Evolutionary conservation across 2,888 invertebrate species (phyloP), one percentile per base, ranked within the genome.

Genomic region (Dinocampus coccinellae): DNA sequence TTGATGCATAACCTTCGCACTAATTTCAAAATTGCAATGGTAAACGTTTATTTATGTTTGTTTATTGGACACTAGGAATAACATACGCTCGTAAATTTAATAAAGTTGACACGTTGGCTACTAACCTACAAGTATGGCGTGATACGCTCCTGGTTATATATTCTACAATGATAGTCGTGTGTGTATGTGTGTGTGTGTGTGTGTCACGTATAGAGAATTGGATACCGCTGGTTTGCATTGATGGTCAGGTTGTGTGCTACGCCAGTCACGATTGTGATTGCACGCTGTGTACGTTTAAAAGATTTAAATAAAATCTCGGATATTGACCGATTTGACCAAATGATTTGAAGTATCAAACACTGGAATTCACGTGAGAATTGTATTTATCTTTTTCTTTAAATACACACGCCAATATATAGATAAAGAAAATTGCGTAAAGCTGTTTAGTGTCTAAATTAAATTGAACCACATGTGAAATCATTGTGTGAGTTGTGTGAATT

Each of bases 231-330:
- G n/a, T n/a, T n/a, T n/a, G n/a, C n/a, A n/a, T n/a, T n/a, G n/a
- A n/a, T n/a, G n/a, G n/a, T n/a, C n/a, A n/a, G 34, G 34, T 36
- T 20, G 47, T 29, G 20, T 20, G 16, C 20, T 20, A 24, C 20
- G 66, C 34, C 66, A 67, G 66, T 67, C 26, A 57, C 57, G 47
- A 36, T 55, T 39, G 57, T 67, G 42, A 58, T 36, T 57, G 36
- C 53, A 36, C 24, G 36, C 20, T 3, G 34, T 22, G 53, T 36
- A 33, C 24, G 33, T n/a, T 9, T 42, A 2, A 29, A 47, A 26
- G 9, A 9, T 16, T 16, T 29, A 33, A 16, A n/a, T 10, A 58
- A 34, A 58, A 16, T 55, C n/a, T n/a, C n/a, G n/a, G n/a, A 55
- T 26, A 55, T 55, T 47, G 33, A 29, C 33, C 58, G 16, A 6